These are phyloP conservation scores for Clistopyga incitator DNA, from an alignment of 2,888 invertebrate genomes.

Conservation along the genomic window DNA sequence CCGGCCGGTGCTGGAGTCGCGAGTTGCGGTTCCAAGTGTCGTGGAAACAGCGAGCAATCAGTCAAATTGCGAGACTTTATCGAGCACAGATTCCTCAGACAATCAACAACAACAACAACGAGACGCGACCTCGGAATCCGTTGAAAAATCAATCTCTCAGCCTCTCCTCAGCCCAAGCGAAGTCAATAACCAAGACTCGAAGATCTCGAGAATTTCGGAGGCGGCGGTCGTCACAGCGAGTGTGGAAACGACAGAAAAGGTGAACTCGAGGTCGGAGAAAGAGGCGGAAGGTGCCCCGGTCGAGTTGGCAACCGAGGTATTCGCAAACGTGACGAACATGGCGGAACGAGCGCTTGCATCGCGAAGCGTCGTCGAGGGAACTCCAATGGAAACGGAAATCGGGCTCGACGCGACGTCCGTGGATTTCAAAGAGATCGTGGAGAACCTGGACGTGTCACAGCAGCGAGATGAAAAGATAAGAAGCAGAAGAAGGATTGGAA, in stretches of 20 bases:
- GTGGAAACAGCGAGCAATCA: conserved; percentile 21
- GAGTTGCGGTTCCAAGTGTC: conserved; percentile 51
- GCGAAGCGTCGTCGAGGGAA: conserved; percentile 62
- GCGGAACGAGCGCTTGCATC: conserved; percentile 50
- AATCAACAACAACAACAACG: conserved; percentile 11
- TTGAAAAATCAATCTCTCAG: conserved; percentile 10
- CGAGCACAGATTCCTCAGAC: conserved; percentile 33
- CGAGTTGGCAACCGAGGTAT: conserved; percentile 69
- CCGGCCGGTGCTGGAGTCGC: conserved; percentile 68
- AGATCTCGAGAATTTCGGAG: conserved; percentile 25
- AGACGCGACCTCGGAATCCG: background rate
- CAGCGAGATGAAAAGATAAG: conserved; percentile 1
- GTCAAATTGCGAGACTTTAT: conserved; percentile 43
- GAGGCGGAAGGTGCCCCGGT: conserved; percentile 55
- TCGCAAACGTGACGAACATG: conserved; percentile 65
- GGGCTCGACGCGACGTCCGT: conserved; percentile 64
- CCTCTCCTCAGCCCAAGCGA: background rate
- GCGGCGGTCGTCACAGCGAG: background rate
- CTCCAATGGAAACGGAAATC: conserved; percentile 66
- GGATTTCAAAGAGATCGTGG: conserved; percentile 64
- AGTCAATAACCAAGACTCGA: conserved; percentile 2
- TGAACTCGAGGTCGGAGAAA: conserved; percentile 37
- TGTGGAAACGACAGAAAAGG: conserved; percentile 9
- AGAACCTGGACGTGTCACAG: conserved; percentile 39
- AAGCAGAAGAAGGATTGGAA: conserved; percentile 17